phyloP scores from a whole-genome alignment of 1,140 invertebrate species.

The Polyergus mexicanus region DNA sequence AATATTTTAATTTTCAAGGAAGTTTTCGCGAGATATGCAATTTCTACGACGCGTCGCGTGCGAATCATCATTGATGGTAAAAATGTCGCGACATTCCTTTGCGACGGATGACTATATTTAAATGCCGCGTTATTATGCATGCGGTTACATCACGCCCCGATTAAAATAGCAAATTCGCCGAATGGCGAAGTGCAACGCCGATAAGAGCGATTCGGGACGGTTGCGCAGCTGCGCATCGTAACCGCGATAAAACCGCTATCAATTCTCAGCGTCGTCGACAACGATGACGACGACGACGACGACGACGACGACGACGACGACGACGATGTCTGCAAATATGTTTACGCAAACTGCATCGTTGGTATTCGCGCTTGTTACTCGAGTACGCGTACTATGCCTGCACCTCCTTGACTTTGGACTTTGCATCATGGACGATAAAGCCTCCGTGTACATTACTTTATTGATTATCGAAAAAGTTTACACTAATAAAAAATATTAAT shows the following conservation, averaged over 20 bases:
- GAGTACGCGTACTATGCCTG: background rate
- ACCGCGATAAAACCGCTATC: slow-evolving; percentile 66
- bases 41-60: background rate
- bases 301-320: slow-evolving; percentile 15
- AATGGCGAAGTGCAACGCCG: slow-evolving; percentile 22
- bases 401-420: slow-evolving; percentile 24
- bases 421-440: background rate
- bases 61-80: background rate
- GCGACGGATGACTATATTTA: slow-evolving; percentile 58
- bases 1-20: background rate
- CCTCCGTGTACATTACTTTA: background rate
- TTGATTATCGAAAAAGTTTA: background rate
- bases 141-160: slow-evolving; percentile 70
- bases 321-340: slow-evolving; percentile 68
- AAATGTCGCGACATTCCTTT: slow-evolving; percentile 36
- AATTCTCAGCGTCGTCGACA: slow-evolving; percentile 33
- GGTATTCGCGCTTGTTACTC: background rate
- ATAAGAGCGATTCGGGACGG: slow-evolving; percentile 34
- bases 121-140: slow-evolving; percentile 68
- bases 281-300: slow-evolving; percentile 4
- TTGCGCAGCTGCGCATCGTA: slow-evolving; percentile 65
- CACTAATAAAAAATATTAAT: too few relatives aligned
- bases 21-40: background rate
- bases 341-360: slow-evolving; percentile 61
- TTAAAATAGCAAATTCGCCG: slow-evolving; percentile 74